Base-by-base conservation (phyloP, 2,113 vertebrate genomes). In the Eleginops maclovinus region DNA sequence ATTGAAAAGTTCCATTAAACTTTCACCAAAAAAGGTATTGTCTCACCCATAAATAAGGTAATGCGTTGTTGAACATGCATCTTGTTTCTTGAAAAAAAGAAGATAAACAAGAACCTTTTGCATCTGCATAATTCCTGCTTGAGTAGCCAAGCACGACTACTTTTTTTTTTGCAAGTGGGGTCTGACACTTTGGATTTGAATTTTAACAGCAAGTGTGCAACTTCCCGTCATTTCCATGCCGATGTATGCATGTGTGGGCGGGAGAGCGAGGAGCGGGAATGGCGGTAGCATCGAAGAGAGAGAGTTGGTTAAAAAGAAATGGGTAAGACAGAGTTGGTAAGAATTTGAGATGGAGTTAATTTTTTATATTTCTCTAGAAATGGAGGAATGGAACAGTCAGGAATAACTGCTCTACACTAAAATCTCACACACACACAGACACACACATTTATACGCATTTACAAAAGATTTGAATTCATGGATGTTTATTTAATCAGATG, bases 161-260 rank as follows among this genome's bases (percentile, higher is more conserved):
- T 62, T 72, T 76, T 75, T 62, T 64, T 46, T n/a, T 12, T 16
- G 22, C 70, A 31, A 1, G 6, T 17, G 44, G 10, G 72, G 75
- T 81, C 78, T 72, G 81, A 85, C 82, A 86, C 66, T 82, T 86
- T 81, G 73, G 66, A 79, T 90, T 84, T 90, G 75, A 86, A 87
- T 81, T 88, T 90, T 76, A 87, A 81, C 81, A 85, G 75, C 75
- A 44, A 78, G 58, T 69, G 73, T 84, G 73, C 76, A 69, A 63
- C 82, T 72, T 76, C 72, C 71, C 61, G 83, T 89, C 75, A 91
- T 92, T 87, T 92, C 82, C 89, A 90, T 92, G 72, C 76, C 55
- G 65, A 91, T 89, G 69, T 91, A 89, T 89, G 81, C 85, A 19
- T 83, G 89, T 86, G 90, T 91, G 83, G 85, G 90, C 86, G 92